Evolutionary conservation across 2,888 invertebrate genomes (phyloP).

Genomic region (Vannuccia rotundouncinata): DNA sequence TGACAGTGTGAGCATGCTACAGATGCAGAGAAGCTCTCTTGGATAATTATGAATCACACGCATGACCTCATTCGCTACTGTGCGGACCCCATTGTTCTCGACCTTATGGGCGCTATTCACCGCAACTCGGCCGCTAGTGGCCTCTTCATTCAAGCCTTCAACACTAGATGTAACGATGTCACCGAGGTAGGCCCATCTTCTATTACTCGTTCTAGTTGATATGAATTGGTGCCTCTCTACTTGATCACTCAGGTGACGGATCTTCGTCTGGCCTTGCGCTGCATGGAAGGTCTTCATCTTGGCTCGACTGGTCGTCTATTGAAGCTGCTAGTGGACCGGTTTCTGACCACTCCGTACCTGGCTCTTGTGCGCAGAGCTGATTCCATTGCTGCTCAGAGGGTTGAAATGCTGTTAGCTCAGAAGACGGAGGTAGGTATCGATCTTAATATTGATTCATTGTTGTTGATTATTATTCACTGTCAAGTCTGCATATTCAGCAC

Average conservation of each 20-base stretch:
- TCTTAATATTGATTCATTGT: no score
- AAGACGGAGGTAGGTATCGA: slow-evolving; percentile 41
- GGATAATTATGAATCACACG: slow-evolving; percentile 70
- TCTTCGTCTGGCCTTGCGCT: slow-evolving; percentile 59
- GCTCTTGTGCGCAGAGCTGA: slow-evolving; percentile 66
- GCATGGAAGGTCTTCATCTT: slow-evolving; percentile 62
- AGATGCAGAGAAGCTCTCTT: slow-evolving; percentile 68
- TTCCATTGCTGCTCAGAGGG: slow-evolving; percentile 66
- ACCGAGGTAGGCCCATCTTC: slow-evolving; percentile 46
- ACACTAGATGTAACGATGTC: slow-evolving; percentile 62
- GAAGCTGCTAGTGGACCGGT: slow-evolving; percentile 62
- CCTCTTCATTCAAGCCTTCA: slow-evolving; percentile 65
- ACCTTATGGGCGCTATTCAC: slow-evolving; percentile 63
- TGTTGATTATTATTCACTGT: no score
- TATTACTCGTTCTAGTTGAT: neutral
- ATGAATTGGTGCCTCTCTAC: neutral
- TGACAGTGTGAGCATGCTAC: slow-evolving; percentile 60
- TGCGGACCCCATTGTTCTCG: slow-evolving; percentile 65
- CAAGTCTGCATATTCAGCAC: slow-evolving; percentile 49
- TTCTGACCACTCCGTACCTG: slow-evolving; percentile 66
- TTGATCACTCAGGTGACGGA: slow-evolving; percentile 57
- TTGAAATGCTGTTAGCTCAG: slow-evolving; percentile 66
- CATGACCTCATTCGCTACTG: slow-evolving; percentile 65
- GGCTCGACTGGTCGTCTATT: slow-evolving; percentile 71
- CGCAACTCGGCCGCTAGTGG: slow-evolving; percentile 66